Conservation (phyloP, 2,797 vertebrate genomes). For the Jordanella pulchra region DNA sequence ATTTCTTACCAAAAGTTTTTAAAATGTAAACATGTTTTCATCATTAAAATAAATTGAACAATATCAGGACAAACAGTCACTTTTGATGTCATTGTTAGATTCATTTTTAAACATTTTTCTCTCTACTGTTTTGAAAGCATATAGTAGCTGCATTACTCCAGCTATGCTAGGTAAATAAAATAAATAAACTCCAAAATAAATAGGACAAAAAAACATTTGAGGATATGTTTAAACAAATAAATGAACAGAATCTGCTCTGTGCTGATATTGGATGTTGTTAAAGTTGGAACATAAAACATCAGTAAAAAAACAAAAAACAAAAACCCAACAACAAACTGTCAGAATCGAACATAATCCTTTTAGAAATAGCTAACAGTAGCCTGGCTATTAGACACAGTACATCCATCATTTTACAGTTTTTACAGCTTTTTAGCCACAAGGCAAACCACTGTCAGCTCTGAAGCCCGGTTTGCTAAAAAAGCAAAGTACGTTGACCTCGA, state of each 20-base stretch:
- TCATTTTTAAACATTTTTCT: slow-evolving; percentile 5
- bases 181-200: background rate
- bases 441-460: slow-evolving; percentile 13
- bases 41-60: background rate
- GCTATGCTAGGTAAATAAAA: too few relatives aligned
- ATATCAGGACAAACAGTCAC: background rate
- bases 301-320: slow-evolving; percentile 9
- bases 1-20: too few relatives aligned
- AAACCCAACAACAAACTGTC: slow-evolving; percentile 14
- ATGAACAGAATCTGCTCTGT: slow-evolving; percentile 10
- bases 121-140: background rate
- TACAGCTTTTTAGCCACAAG: slow-evolving; percentile 34
- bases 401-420: slow-evolving; percentile 20
- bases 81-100: background rate
- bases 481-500: slow-evolving; percentile 37
- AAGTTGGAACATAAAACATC: slow-evolving; percentile 9
- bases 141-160: background rate
- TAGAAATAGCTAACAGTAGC: slow-evolving; percentile 23
- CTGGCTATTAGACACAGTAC: slow-evolving; percentile 18
- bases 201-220: background rate
- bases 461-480: slow-evolving; percentile 18
- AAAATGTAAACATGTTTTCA: background rate
- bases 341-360: slow-evolving; percentile 33
- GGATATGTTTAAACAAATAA: slow-evolving; percentile 12
- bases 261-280: slow-evolving; percentile 16